Base-by-base conservation (phyloP, 2,888 invertebrate genomes). In the Phaonia tiefii region DNA sequence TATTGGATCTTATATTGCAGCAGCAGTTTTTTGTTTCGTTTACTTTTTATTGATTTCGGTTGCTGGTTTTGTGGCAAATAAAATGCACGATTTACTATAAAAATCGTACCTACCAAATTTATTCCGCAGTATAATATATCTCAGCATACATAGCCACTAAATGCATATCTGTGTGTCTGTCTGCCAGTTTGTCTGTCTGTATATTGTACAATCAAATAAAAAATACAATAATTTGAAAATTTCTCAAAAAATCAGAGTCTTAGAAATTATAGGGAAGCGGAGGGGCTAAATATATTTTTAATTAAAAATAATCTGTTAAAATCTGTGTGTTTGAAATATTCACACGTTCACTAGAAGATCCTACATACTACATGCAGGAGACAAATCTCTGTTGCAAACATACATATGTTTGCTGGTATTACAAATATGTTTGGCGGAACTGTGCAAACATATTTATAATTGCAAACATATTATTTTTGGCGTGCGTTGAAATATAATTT, bases 11-110 rank as follows among this genome's bases (percentile, higher is more conserved):
- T 67, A 13, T 60, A 20, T 17, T n/a, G 22, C 44, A 46, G 26
- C 1, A n/a, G 44, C 58, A 7, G 49, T 51, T 20, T 37, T 31
- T 66, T 56, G 11, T n/a, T n/a, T 58, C 65, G 51, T 75, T n/a
- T 75, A 75, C 56, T 72, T 46, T 63, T 63, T 78, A 81, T 81
- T 75, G 78, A 78, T 81, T 81, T 81, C 81, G 81, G 81, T 81
- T 81, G 81, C 81, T 75, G 26, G 81, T 78, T 81, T 75, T 60
- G 72, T 81, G 81, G 81, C 78, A 81, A 81, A 81, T 81, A 81
- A 81, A 81, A 81, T 78, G 81, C 81, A 81, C 81, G 81, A 81
- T 72, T 78, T 81, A 81, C 81, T 44, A 72, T 81, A 75, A 81
- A 81, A 75, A 67, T 81, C 78, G 75, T 81, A 75, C 81, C 78